phyloP scores from a whole-genome alignment of 2,888 invertebrate species.

The Epinotia nisella region DNA sequence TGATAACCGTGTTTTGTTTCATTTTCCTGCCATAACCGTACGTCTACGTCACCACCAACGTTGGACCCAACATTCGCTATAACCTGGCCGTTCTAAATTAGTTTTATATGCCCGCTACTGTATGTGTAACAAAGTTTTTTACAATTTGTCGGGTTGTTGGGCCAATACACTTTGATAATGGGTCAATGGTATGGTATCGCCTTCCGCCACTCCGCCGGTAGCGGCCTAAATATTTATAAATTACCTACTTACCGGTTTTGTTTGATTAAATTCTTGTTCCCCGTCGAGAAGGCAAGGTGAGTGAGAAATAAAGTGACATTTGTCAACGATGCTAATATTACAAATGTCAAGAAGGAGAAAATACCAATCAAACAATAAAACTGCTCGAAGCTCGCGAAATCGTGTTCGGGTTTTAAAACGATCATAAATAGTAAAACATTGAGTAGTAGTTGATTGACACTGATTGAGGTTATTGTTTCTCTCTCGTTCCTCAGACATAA shows the following conservation, averaged over 20 bases:
- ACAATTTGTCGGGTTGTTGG: conserved; percentile 51
- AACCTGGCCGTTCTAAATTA: conserved; percentile 47
- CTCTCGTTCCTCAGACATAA: no score
- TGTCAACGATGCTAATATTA: background rate
- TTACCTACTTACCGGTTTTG: conserved; percentile 38
- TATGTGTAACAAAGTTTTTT: conserved; percentile 39
- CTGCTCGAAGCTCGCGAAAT: background rate
- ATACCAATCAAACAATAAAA: conserved; percentile 2
- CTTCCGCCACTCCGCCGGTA: conserved; percentile 54
- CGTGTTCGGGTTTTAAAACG: background rate
- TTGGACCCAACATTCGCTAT: conserved; percentile 54
- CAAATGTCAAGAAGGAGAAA: background rate
- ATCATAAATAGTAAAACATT: background rate
- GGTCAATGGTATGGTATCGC: conserved; percentile 51
- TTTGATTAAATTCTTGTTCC: conserved; percentile 30
- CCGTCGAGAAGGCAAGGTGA: background rate
- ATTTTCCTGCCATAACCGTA: conserved; percentile 67
- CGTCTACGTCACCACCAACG: conserved; percentile 61
- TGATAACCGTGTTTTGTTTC: conserved; percentile 73
- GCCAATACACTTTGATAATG: conserved; percentile 53
- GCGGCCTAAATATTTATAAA: conserved; percentile 47
- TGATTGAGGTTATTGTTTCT: no score
- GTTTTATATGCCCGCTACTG: conserved; percentile 24
- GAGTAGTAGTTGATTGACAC: background rate
- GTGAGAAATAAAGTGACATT: conserved; percentile 13